Evolutionary conservation across 2,113 vertebrate species (phyloP).

Genomic region (Saguinus midas): DNA sequence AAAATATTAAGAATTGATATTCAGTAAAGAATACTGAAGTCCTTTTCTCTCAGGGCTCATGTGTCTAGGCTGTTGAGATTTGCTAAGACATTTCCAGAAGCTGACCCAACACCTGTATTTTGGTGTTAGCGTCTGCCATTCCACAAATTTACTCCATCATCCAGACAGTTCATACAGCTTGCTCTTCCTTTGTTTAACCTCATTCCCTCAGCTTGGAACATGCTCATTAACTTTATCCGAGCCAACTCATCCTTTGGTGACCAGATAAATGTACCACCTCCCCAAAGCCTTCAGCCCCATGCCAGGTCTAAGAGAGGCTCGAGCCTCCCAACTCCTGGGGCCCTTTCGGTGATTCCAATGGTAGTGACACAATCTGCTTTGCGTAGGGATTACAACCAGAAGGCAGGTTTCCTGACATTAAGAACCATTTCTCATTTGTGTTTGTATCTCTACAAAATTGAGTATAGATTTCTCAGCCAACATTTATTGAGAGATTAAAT

Average conservation of each 20-base stretch:
- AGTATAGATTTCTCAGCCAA: slow-evolving; percentile 3
- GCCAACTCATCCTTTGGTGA: neutral
- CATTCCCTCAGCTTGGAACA: neutral
- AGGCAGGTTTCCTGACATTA: neutral
- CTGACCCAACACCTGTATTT: neutral
- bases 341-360: neutral
- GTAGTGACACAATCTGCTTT: neutral
- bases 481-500: slow-evolving; percentile 46
- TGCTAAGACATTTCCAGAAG: neutral
- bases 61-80: neutral
- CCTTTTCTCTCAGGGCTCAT: neutral
- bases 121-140: neutral
- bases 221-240: neutral
- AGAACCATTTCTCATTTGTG: slow-evolving; percentile 24
- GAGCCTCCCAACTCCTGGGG: neutral
- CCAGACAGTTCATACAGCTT: neutral
- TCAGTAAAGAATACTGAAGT: neutral
- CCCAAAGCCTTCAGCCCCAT: neutral
- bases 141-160: neutral
- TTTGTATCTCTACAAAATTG: slow-evolving; percentile 16
- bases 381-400: neutral
- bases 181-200: neutral
- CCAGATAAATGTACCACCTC: neutral
- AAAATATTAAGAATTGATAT: neutral
- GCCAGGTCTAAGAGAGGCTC: neutral